Percentiles rank a stretch among this genome's conserved stretches.
Conservation (phyloP, 2,888 invertebrate species). For the Drosophila mayaguana region DNA sequence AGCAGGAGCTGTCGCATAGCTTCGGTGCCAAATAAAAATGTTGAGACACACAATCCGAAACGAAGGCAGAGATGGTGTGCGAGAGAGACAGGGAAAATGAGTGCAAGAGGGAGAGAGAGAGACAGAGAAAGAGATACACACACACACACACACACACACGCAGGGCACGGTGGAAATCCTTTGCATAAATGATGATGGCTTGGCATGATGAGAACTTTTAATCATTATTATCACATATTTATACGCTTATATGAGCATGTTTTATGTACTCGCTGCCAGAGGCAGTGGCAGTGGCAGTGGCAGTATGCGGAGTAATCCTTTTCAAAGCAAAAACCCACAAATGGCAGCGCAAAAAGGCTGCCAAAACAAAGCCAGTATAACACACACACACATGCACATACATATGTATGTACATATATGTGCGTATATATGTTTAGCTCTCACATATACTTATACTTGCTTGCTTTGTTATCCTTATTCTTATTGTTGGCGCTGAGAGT, state of each 20-base stretch:
- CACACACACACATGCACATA: constrained; percentile 31
- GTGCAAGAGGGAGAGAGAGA: not conserved
- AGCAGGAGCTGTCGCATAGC: constrained; percentile 35
- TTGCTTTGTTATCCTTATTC: constrained; percentile 69
- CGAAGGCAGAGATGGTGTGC: not conserved
- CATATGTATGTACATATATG: constrained; percentile 4
- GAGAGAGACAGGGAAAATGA: constrained; percentile 1
- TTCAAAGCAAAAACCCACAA: constrained; percentile 81
- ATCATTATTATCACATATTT: constrained; percentile 84
- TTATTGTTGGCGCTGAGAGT: constrained; percentile 63
- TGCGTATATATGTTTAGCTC: constrained; percentile 8
- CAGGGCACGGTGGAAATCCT: constrained; percentile 62
- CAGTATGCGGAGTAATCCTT: constrained; percentile 73
- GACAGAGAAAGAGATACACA: constrained; percentile 2
- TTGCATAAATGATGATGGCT: constrained; percentile 81
- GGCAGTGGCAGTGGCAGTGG: constrained; percentile 24
- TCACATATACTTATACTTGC: constrained; percentile 40
- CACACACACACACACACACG: not conserved
- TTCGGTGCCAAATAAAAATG: constrained; percentile 79
- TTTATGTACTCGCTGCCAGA: constrained; percentile 80
- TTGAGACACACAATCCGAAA: constrained; percentile 50
- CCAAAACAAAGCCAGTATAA: constrained; percentile 57
- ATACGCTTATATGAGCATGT: constrained; percentile 83
- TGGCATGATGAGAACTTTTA: constrained; percentile 80
- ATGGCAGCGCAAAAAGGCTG: constrained; percentile 81